Base-by-base conservation (phyloP, 2,797 vertebrate species). In the Xenentodon cancila region DNA sequence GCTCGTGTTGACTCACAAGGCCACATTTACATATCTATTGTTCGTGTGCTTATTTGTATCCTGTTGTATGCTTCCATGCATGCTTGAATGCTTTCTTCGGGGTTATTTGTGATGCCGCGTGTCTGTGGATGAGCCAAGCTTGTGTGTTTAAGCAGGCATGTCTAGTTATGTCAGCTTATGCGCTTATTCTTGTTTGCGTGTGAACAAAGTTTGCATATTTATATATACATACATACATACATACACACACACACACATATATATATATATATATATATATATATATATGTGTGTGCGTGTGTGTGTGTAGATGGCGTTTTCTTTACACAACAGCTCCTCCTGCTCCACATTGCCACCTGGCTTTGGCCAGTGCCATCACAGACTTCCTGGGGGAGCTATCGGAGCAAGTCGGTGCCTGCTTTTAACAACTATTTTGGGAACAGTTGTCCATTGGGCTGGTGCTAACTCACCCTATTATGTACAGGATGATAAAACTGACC, bases 301-400 rank as follows among this genome's bases (percentile, higher is more conserved):
- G 42, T 56, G 17, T 59, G 43, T 55, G 74, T 54, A 46, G 45
- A 81, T 61, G 46, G 18, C 25, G 17, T 59, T 65, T 59, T 77
- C 61, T 64, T 21, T 55, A 46, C 25, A 7, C 34, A 17, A 64
- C 22, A 77, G 64, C 56, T 62, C 72, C 43, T 67, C 57, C 64
- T 89, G 82, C 91, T 93, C 93, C 84, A 91, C 84, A 89, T 87
- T 92, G 91, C 91, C 92, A 92, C 92, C 93, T 93, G 85, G 86
- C 87, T 89, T 85, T 71, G 56, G 56, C 61, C 16, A 44, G 40
- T 55, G 69, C 54, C 67, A 71, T 65, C 61, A 5, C 78, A 72
- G 70, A 69, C 66, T 52, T 79, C 78, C 71, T 62, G 13, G 44
- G 82, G 83, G 88, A 84, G 75, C 75, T 54, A 84, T 85, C 70